Conservation (phyloP, 2,113 vertebrate species). For the Bostrychus sinensis region DNA sequence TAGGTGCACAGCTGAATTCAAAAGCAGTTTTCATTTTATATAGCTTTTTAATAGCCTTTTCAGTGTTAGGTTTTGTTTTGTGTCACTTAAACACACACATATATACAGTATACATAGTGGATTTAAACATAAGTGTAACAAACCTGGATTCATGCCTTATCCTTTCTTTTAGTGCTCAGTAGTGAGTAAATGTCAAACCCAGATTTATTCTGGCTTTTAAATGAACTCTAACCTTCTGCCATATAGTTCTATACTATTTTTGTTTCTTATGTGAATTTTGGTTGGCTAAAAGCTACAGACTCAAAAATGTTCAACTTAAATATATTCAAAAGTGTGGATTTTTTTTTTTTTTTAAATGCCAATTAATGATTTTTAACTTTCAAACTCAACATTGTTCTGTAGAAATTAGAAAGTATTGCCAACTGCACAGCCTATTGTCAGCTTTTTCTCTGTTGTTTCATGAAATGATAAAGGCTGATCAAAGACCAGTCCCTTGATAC, state of each 20-base stretch:
- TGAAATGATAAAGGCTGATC: slow-evolving; percentile 4
- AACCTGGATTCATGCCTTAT: neutral
- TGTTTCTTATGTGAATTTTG: neutral
- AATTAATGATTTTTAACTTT: neutral
- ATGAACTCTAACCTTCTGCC: neutral
- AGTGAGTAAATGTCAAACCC: slow-evolving; percentile 8
- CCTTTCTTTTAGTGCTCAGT: slow-evolving; percentile 1
- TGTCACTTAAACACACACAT: neutral
- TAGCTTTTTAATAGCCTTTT: neutral
- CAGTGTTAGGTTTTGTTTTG: neutral
- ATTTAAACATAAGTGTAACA: slow-evolving; percentile 1
- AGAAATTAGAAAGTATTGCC: neutral
- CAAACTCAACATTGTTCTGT: neutral
- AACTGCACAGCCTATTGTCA: too few species aligned
- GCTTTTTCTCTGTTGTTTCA: neutral
- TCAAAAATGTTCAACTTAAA: neutral
- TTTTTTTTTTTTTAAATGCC: neutral
- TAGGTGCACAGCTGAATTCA: too few species aligned
- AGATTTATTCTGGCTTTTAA: slow-evolving; percentile 5
- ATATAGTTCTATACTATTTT: neutral
- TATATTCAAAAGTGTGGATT: neutral
- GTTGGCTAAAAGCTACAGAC: neutral
- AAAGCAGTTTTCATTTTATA: too few species aligned
- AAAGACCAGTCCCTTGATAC: slow-evolving; percentile 22
- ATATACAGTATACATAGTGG: neutral